Evolutionary conservation across 2,888 invertebrate species (phyloP).

Genomic region (Erebia aethiops): DNA sequence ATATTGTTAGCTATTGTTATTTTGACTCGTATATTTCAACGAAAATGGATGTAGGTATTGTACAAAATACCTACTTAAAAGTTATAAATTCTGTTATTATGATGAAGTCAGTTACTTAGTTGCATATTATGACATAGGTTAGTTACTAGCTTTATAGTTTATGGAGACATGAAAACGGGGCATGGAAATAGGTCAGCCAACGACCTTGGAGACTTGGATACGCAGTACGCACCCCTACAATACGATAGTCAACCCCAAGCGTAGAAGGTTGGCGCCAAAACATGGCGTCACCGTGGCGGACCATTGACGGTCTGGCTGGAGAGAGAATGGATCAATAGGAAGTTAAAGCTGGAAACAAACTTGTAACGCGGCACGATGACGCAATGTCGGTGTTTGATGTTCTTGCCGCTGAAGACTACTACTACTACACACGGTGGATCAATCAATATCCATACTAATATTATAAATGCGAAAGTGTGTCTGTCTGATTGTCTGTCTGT

Average conservation of each 20-base stretch:
- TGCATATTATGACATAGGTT: background rate
- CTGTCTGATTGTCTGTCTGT: too few relatives aligned
- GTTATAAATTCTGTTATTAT: too few relatives aligned
- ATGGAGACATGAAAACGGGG: constrained; percentile 15
- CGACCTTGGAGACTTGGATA: constrained; percentile 48
- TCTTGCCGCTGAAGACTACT: too few relatives aligned
- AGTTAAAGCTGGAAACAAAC: background rate
- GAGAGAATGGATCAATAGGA: constrained; percentile 47
- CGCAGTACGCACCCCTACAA: constrained; percentile 18
- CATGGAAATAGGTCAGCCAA: constrained; percentile 59
- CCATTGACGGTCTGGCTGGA: constrained; percentile 48
- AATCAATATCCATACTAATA: too few relatives aligned
- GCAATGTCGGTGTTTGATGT: too few relatives aligned
- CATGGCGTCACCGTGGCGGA: constrained; percentile 67
- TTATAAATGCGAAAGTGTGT: too few relatives aligned
- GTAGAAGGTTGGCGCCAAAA: constrained; percentile 72
- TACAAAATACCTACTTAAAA: too few relatives aligned
- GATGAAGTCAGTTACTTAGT: background rate
- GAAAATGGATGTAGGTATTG: too few relatives aligned
- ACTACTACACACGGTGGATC: too few relatives aligned
- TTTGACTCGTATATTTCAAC: too few relatives aligned
- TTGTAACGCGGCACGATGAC: background rate
- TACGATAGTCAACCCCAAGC: constrained; percentile 52
- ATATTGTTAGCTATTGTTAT: too few relatives aligned
- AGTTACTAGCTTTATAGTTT: background rate